Evolutionary conservation across 2,797 vertebrate species (phyloP).

Genomic region (Scyliorhinus canicula): DNA sequence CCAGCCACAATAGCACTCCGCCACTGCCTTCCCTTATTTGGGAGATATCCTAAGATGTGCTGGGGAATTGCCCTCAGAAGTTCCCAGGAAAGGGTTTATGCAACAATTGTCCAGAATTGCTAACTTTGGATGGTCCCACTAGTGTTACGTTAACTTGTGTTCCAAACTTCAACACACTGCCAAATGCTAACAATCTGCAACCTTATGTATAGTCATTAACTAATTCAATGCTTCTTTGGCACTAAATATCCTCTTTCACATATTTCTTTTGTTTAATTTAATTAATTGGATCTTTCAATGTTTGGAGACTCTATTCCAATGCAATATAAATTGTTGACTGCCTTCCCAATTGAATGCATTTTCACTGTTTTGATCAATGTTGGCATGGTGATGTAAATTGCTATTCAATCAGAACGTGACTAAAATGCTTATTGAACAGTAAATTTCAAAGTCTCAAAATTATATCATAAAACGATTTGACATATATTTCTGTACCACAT

Average conservation of each 20-base stretch:
- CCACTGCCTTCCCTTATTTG: too few relatives aligned
- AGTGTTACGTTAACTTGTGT: background rate
- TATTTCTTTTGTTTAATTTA: background rate
- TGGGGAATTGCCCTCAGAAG: too few relatives aligned
- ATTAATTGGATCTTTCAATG: background rate
- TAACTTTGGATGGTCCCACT: too few relatives aligned
- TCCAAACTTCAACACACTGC: background rate
- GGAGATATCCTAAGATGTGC: too few relatives aligned
- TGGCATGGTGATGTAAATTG: background rate
- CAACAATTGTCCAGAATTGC: too few relatives aligned
- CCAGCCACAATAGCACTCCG: too few relatives aligned
- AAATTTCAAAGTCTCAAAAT: background rate
- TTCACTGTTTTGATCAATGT: background rate
- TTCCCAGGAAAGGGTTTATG: too few relatives aligned
- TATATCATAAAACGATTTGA: background rate
- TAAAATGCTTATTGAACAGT: background rate
- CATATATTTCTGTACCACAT: background rate
- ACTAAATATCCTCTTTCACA: background rate
- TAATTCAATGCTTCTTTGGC: background rate
- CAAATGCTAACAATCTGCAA: background rate
- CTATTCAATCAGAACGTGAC: background rate
- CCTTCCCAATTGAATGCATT: background rate
- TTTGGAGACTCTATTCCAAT: too few relatives aligned
- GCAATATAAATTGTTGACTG: background rate
- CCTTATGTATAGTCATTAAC: background rate